Evolutionary conservation across 2,113 vertebrate genomes (phyloP), one percentile per base, ranked within the genome.

Genomic region (Oreochromis tanganicae): DNA sequence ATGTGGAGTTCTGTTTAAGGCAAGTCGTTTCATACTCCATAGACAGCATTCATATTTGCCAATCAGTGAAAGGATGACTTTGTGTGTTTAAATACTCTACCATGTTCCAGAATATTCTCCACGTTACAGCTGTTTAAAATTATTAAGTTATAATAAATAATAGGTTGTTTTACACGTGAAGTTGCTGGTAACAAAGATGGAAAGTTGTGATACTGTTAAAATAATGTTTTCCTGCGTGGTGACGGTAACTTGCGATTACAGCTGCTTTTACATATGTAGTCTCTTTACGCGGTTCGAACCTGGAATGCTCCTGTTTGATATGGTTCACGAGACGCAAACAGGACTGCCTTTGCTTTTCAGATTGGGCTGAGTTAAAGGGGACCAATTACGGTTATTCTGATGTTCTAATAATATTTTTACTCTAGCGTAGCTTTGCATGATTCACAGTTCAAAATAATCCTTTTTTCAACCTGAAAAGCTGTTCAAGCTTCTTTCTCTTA

Each of bases 191-290:
- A 55, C 46, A 17, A 50, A 46, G 38, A 38, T 80, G 81, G 50
- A 38, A 91, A 91, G 89, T 82, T 86, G 84, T 54, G 75, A 92
- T 90, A 90, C 94, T 94, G 93, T 95, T 93, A 96, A 95, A 38
- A 81, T 68, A 46, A 19, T 32, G 32, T 19, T 87, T 78, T 68
- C 52, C 24, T 29, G 24, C 13, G 5, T 19, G 71, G 16, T 11
- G 24, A 29, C 3, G 4, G 9, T 48, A 19, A 11, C 21, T 4
- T 48, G 24, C 9, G 0, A 27, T 50, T 50, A 78, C 71, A 75
- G 4, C 71, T 5, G 43, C 9, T 50, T 27, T 24, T 34, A 1
- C 1, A 24, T 32, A 29, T 6, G 16, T 36, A 5, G 4, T 27
- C 10, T 78, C 19, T 79, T 73, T 52, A 36, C 14, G 3, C 7